Base-by-base conservation (phyloP, 2,888 invertebrate genomes). In the Argyresthia goedartella region DNA sequence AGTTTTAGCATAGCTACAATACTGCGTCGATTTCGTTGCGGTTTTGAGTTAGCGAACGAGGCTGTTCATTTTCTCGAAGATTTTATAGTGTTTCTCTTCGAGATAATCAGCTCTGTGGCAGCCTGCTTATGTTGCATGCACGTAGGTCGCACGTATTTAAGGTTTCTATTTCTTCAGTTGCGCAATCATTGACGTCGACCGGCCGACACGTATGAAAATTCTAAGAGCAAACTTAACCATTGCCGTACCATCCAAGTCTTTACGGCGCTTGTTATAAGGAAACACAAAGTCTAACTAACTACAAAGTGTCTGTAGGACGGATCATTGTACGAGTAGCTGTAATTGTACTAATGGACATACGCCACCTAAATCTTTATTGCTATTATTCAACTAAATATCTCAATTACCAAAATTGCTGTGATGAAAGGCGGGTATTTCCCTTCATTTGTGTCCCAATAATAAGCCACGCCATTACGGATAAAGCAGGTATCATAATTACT, bases 291-390 rank as follows among this genome's bases (percentile, higher is more conserved):
- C 25, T 6, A 25, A 25, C n/a, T n/a, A n/a, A n/a, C n/a, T n/a
- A n/a, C n/a, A 25, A 25, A 6, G 25, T 25, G 25, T 25, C 25
- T 25, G 6, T 25, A 25, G 2, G 25, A 25, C 52, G 50, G 51
- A 58, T 39, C 58, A 56, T 43, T 47, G 64, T 87, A 58, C n/a
- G n/a, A n/a, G n/a, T n/a, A n/a, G 71, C 84, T 57, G 76, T 88
- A 49, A 66, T 89, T 57, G 89, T 89, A 51, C 78, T 89, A 59
- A 89, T 89, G 55, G 89, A 88, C 69, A 89, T 25, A 25, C 6
- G 25, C 54, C 88, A 89, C 64, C 69, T 88, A 58, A 79, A 80
- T 34, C 54, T 52, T 45, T 47, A 46, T 16, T 52, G 50, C 50
- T 25, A 41, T 54, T 44, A 51, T 53, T 33, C 41, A 36, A n/a